Evolutionary conservation across 2,797 vertebrate species (phyloP), one percentile per base, ranked within the genome.

Genomic region (Ptychobarbus kaznakovi): DNA sequence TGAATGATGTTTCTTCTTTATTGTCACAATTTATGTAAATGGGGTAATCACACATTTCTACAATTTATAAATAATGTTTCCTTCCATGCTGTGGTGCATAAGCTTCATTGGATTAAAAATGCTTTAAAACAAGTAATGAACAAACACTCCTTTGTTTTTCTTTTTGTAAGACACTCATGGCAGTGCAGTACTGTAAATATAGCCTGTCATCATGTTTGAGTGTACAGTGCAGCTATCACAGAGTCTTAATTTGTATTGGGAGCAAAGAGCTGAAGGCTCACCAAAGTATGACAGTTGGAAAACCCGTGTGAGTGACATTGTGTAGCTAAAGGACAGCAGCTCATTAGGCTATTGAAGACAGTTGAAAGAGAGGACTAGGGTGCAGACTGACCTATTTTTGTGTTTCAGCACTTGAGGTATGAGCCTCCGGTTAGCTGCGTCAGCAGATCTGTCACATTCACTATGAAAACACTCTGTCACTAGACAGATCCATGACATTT

Each of bases 321-420:
- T 88, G 84, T 87, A 72, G 28, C 51, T 68, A 75, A 89, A 92
- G 32, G 80, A 86, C 66, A 88, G 89, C 85, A 92, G 86, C 89
- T 94, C 92, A 94, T 95, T 94, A 94, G 84, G 87, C 83, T 90
- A 92, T 88, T 93, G 94, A 93, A 92, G 83, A 63, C 72, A 38
- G 84, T 63, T 89, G 83, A 90, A 87, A 20, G 70, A 58, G 56
- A 87, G 70, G 83, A 80, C 86, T 86, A 84, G 83, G 87, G 88
- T 89, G 83, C 86, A 78, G 83, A 86, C 74, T 90, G 91, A 93
- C 90, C 91, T 89, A 90, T 93, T 87, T 91, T 82, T 87, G 89
- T 89, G 91, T 65, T 69, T 88, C 89, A 82, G 83, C 68, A 88
- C 90, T 91, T 86, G 88, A 92, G 88, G 89, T 90, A 90, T 86